Evolutionary conservation across 2,113 vertebrate genomes (phyloP).

Genomic region (Lanius collurio): DNA sequence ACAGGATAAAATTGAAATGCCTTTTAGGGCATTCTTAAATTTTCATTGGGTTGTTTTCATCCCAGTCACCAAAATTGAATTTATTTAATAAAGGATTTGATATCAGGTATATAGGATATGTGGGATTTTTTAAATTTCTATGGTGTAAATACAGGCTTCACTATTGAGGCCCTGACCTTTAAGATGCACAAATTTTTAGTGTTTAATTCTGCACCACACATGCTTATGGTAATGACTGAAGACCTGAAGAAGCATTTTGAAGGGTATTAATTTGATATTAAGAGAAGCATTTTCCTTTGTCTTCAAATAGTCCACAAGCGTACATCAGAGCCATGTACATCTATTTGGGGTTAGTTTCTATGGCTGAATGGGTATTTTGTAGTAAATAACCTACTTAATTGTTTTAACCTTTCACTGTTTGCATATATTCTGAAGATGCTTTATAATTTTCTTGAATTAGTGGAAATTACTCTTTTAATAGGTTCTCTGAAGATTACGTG

Average conservation of each 20-base stretch:
- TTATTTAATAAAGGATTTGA: neutral
- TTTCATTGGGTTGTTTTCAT: neutral
- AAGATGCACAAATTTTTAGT: neutral
- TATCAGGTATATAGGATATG: neutral
- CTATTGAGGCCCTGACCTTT: neutral
- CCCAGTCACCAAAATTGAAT: neutral
- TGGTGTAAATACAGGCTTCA: neutral
- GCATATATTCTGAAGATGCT: neutral
- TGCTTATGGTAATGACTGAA: neutral
- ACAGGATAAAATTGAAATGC: neutral
- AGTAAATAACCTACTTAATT: conserved; percentile 59
- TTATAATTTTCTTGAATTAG: conserved; percentile 23
- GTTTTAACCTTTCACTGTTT: conserved; percentile 52
- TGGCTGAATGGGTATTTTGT: conserved; percentile 3
- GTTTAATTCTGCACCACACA: conserved; percentile 1
- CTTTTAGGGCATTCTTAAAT: neutral
- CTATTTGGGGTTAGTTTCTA: conserved; percentile 23
- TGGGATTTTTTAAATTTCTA: neutral
- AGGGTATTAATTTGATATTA: conserved; percentile 49
- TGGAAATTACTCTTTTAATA: neutral
- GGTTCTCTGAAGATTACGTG: conserved; percentile 31
- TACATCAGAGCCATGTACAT: neutral
- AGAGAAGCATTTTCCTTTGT: conserved; percentile 31
- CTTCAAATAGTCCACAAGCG: conserved; percentile 27
- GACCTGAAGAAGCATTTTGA: conserved; percentile 16